Percentiles rank a stretch among this genome's conserved stretches.
phyloP scores from a whole-genome alignment of 1,140 invertebrate genomes.

The Hylaeus anthracinus region DNA sequence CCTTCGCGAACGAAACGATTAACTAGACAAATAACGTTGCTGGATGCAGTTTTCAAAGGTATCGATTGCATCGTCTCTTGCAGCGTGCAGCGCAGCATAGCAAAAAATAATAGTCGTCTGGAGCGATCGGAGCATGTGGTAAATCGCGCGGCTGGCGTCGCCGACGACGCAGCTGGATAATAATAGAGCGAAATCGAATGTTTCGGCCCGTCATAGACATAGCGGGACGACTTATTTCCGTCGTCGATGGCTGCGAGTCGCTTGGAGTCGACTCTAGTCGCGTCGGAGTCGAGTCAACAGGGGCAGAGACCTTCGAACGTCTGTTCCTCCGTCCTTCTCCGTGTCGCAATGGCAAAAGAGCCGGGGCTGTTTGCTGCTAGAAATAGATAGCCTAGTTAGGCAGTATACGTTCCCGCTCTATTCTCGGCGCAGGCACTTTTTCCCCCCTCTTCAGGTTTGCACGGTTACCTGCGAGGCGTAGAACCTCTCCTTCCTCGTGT shows the following conservation, averaged over 20 bases:
- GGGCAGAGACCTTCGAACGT: slow-evolving; percentile 61
- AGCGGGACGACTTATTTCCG: slow-evolving; percentile 47
- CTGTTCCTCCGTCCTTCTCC: slow-evolving; percentile 55
- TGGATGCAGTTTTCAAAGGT: no score
- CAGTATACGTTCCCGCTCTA: slow-evolving; percentile 64
- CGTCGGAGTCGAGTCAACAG: slow-evolving; percentile 18
- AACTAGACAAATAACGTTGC: no score
- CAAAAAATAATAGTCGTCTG: no score
- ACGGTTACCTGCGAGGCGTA: slow-evolving; percentile 20
- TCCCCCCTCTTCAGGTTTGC: slow-evolving; percentile 10
- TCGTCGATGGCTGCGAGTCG: slow-evolving; percentile 21
- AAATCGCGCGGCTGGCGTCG: neutral
- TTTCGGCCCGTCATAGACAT: slow-evolving; percentile 35
- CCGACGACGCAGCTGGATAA: slow-evolving; percentile 28
- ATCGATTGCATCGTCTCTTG: no score
- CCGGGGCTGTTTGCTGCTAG: slow-evolving; percentile 54
- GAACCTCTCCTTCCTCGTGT: slow-evolving; percentile 17
- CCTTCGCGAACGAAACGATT: no score
- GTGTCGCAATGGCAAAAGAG: slow-evolving; percentile 60
- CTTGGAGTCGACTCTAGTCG: neutral
- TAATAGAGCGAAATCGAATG: slow-evolving; percentile 48
- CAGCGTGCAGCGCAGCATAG: no score
- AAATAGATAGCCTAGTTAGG: slow-evolving; percentile 68
- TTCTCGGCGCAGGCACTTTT: slow-evolving; percentile 56
- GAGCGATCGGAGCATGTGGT: no score